Evolutionary conservation across 2,888 invertebrate genomes (phyloP).

Genomic region (Eutolmus rufibarbis): DNA sequence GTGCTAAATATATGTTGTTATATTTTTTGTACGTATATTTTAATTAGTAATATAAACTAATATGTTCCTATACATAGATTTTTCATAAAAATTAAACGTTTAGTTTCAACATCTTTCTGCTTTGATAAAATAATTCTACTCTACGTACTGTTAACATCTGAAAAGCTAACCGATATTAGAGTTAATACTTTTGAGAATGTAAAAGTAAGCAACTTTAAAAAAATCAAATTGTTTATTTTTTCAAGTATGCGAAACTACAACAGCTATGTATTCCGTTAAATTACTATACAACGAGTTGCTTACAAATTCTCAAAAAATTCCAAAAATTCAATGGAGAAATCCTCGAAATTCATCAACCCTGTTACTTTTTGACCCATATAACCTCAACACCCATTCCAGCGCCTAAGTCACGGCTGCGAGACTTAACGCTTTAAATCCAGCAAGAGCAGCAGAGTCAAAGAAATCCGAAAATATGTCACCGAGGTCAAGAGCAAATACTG

Average conservation of each 20-base stretch:
- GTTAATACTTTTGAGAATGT: too few relatives aligned
- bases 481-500: slow-evolving; percentile 26
- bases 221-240: neutral
- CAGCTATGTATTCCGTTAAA: too few relatives aligned
- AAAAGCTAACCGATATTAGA: too few relatives aligned
- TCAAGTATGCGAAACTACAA: too few relatives aligned
- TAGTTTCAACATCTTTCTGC: too few relatives aligned
- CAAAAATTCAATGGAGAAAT: neutral
- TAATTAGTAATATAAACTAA: too few relatives aligned
- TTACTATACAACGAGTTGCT: neutral
- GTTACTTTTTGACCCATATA: neutral
- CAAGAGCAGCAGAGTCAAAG: neutral
- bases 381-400: neutral
- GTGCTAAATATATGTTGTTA: too few relatives aligned
- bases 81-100: too few relatives aligned
- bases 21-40: too few relatives aligned
- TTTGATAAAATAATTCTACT: too few relatives aligned
- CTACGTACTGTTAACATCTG: too few relatives aligned
- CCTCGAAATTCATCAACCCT: neutral
- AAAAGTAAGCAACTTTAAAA: neutral
- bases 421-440: neutral
- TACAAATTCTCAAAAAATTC: neutral
- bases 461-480: slow-evolving; percentile 19
- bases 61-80: too few relatives aligned
- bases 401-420: neutral